Conservation (phyloP, 2,113 vertebrate species). For the Notarius lentiginosus region DNA sequence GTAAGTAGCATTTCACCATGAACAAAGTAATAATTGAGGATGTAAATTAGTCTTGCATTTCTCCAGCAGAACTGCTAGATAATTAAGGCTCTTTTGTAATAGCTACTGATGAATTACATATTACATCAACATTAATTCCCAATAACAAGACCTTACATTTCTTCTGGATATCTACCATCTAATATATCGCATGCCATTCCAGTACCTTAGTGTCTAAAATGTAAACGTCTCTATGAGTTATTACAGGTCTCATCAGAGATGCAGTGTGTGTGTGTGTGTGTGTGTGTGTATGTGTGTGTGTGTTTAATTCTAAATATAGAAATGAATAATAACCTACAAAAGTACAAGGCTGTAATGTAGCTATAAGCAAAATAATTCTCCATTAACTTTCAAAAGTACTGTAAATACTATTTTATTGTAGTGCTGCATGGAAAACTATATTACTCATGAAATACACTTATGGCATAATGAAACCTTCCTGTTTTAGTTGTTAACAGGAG, state of each 20-base stretch:
- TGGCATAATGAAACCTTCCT: too few species aligned
- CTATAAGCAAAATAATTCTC: not conserved
- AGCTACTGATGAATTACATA: not conserved
- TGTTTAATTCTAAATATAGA: not conserved
- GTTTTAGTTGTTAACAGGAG: too few species aligned
- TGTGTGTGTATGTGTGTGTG: not conserved
- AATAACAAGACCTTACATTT: not conserved
- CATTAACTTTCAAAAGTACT: not conserved
- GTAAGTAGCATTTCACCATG: not conserved
- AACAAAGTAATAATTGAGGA: not conserved
- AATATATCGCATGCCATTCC: not conserved
- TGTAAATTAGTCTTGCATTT: not conserved
- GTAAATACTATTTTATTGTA: not conserved
- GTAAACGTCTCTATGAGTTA: not conserved
- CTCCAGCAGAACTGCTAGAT: not conserved
- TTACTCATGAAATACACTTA: too few species aligned
- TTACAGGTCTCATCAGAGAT: not conserved
- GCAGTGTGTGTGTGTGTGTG: not conserved
- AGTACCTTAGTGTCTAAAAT: not conserved
- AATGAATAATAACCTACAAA: not conserved
- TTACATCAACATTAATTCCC: not conserved
- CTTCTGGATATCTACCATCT: not conserved
- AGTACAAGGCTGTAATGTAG: not conserved
- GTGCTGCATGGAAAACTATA: too few species aligned
- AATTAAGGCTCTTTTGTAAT: not conserved